Evolutionary conservation across 2,113 vertebrate species (phyloP), one percentile per base, ranked within the genome.

Genomic region (Vimba vimba): DNA sequence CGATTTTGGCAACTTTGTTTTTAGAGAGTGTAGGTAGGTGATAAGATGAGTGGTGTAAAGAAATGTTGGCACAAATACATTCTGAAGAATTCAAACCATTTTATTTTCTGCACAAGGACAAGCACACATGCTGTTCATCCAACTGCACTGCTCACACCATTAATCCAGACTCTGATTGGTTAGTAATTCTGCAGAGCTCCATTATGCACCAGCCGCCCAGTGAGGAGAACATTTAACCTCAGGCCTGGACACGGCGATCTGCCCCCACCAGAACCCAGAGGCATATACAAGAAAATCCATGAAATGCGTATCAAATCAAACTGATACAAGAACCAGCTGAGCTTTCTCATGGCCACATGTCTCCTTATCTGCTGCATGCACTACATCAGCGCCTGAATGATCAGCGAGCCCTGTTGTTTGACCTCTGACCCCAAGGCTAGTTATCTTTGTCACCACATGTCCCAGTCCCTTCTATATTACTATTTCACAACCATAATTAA

Each of bases 401-500:
- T 33, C 71, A 64, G 78, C 71, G n/a, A 81, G 82, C 69, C 79
- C 50, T 66, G 86, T 39, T 59, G 79, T 84, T 74, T 87, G 86
- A 87, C 89, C 89, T 79, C 78, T 74, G 80, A 88, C 87, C 86
- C 80, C 81, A 33, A 23, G 45, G 21, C 71, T 84, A 79, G 78
- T 88, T 90, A 88, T 90, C 89, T 85, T 57, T 43, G 2, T 50
- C 36, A 19, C 59, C 85, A 84, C 86, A 47, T 79, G 60, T 82
- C 62, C 55, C 59, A 1, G n/a, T n/a, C 9, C 19, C 25, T 52
- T 82, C 43, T 69, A 69, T 13, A 50, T 50, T 82, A 66, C 43
- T 33, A 86, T 92, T 89, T 91, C 93, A 93, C 91, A 92, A 92
- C 91, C 90, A 94, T 93, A 91, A 80, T 74, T 36, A 84, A 10